Conservation (phyloP, 2,113 vertebrate species). For the Chaetodon auriga region DNA sequence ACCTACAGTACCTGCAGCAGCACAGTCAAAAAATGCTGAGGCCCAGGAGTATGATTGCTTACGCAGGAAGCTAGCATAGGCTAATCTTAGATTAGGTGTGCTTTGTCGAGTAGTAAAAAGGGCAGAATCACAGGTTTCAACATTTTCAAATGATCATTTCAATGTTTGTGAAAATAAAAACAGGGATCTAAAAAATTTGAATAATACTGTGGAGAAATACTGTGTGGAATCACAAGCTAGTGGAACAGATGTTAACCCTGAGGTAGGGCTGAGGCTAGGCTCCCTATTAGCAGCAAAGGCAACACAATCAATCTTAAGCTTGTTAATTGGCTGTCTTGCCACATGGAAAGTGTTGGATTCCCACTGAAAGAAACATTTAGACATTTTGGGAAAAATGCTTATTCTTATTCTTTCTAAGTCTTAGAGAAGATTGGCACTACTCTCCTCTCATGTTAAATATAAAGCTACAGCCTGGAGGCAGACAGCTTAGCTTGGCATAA, state of each 20-base stretch:
- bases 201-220: background rate
- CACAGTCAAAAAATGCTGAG: slow-evolving; percentile 48
- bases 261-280: too few species aligned
- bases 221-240: background rate
- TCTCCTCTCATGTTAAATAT: too few species aligned
- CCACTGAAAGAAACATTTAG: background rate
- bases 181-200: background rate
- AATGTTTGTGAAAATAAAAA: background rate
- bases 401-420: background rate
- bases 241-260: background rate
- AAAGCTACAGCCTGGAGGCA: too few species aligned
- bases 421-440: too few species aligned
- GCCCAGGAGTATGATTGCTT: slow-evolving; percentile 28
- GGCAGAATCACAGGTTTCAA: background rate
- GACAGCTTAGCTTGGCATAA: too few species aligned
- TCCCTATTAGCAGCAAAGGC: background rate
- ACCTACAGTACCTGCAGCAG: slow-evolving; percentile 55
- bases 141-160: background rate
- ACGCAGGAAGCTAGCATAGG: slow-evolving; percentile 15
- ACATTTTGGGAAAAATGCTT: background rate
- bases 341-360: background rate
- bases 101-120: background rate
- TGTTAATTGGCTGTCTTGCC: background rate
- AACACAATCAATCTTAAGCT: background rate
- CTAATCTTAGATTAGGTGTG: slow-evolving; percentile 25